Conservation (phyloP, 2,113 vertebrate species). For the Cacatua alba region DNA sequence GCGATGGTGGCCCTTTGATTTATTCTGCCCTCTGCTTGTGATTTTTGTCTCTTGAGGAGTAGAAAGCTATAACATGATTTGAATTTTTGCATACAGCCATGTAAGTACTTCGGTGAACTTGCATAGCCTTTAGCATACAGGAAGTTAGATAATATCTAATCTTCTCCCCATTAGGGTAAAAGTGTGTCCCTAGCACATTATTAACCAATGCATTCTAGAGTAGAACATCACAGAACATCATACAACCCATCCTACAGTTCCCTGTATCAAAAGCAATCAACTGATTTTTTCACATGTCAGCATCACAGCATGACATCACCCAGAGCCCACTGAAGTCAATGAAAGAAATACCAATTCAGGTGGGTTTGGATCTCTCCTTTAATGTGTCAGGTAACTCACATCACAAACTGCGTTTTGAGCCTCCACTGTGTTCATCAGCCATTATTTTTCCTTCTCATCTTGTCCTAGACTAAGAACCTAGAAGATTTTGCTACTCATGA, state of each 20-base stretch:
- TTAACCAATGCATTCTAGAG: neutral
- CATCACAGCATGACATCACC: neutral
- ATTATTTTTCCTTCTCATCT: neutral
- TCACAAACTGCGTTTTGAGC: neutral
- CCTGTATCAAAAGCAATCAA: neutral
- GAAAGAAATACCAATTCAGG: neutral
- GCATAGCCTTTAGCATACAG: neutral
- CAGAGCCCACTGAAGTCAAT: neutral
- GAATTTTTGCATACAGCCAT: neutral
- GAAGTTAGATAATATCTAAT: neutral
- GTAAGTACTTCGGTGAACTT: neutral
- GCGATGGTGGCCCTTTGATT: neutral
- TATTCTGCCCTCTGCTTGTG: neutral
- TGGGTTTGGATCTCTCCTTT: neutral
- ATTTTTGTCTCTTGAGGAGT: neutral
- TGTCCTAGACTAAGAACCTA: neutral
- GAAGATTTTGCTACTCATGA: neutral
- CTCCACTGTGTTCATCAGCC: neutral
- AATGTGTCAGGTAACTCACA: neutral
- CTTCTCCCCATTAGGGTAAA: neutral
- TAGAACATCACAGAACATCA: neutral
- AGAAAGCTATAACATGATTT: neutral
- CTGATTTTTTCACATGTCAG: neutral
- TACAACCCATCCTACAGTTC: neutral
- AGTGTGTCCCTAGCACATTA: neutral